Base-by-base conservation (phyloP, 2,888 invertebrate genomes). In the Dyspetes luteomarginatus region DNA sequence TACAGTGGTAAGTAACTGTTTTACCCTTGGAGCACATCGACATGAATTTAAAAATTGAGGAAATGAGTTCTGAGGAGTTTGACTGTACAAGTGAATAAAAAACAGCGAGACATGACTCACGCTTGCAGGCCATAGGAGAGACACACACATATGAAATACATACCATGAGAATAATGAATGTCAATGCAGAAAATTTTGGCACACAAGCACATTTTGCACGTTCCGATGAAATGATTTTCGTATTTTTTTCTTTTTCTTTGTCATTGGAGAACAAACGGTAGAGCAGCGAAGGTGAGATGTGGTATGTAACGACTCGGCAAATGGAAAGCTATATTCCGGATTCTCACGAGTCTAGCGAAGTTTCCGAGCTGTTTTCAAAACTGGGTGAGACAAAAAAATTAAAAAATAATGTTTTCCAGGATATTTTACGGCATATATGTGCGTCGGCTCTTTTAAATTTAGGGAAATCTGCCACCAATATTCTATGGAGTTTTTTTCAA, bases 311-410 rank as follows among this genome's bases (percentile, higher is more conserved):
- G 64, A 60, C 48, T 45, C 58, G 60, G 24, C 12, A 50, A 45
- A 73, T 22, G 45, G 24, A 24, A 26, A 5, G 50, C 26, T 56
- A 19, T 74, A 22, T n/a, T 12, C 15, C n/a, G 43, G 28, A n/a
- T 45, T 52, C 28, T 71, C 88, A 90, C 83, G 85, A 80, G 64
- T 87, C 90, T 89, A 91, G 83, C 81, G 90, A 91, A 48, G 89
- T 88, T 89, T 90, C 90, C 84, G 90, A 90, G 48, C 86, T 85
- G 88, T 91, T 90, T 88, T 86, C 82, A 86, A 90, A 91, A 84
- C 91, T 91, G 80, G 41, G 69, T 81, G 83, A 81, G 73, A 84
- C 60, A 82, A 78, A 15, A 65, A 19, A 58, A 28, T 30, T 3
- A 64, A 28, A 45, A 41, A 17, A 43, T 56, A 36, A 12, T 48